Evolutionary conservation across 2,797 vertebrate genomes (phyloP).

Genomic region (Fratercula arctica): DNA sequence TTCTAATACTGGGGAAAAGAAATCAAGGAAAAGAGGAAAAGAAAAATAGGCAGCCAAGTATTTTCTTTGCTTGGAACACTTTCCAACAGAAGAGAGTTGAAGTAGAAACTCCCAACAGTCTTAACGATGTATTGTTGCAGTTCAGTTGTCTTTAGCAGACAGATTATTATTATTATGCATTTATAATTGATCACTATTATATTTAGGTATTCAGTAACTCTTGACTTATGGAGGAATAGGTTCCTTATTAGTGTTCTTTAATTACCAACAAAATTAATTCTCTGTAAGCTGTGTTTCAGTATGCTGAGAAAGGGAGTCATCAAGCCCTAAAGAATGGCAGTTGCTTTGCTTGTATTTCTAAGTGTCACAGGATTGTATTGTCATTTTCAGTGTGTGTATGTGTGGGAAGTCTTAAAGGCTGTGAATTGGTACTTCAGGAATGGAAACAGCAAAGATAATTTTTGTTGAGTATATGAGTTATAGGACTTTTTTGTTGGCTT

Average conservation of each 20-base stretch:
- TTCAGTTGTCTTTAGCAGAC: not conserved
- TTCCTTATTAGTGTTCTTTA: not conserved
- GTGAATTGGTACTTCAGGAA: not conserved
- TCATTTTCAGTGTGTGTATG: not conserved
- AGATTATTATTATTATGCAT: not conserved
- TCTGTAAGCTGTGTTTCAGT: not conserved
- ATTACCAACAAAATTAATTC: not conserved
- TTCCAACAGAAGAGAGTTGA: not conserved
- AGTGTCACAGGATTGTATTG: not conserved
- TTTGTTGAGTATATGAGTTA: not conserved
- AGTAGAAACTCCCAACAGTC: not conserved
- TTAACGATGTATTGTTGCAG: not conserved
- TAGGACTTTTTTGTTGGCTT: not conserved
- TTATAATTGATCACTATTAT: not conserved
- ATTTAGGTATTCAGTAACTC: not conserved
- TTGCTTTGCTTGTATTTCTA: not conserved
- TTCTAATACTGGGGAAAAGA: not conserved
- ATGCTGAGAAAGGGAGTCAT: not conserved
- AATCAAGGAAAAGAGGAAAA: not conserved
- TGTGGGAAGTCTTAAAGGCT: not conserved
- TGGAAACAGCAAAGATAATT: not conserved
- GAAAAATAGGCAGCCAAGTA: not conserved
- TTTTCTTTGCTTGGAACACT: not conserved
- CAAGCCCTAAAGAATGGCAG: not conserved
- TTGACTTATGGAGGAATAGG: not conserved